A percentile compares a stretch with the other conserved stretches of the same genome.
phyloP scores from a whole-genome alignment of 2,113 vertebrate species.

The Plestiodon gilberti region DNA sequence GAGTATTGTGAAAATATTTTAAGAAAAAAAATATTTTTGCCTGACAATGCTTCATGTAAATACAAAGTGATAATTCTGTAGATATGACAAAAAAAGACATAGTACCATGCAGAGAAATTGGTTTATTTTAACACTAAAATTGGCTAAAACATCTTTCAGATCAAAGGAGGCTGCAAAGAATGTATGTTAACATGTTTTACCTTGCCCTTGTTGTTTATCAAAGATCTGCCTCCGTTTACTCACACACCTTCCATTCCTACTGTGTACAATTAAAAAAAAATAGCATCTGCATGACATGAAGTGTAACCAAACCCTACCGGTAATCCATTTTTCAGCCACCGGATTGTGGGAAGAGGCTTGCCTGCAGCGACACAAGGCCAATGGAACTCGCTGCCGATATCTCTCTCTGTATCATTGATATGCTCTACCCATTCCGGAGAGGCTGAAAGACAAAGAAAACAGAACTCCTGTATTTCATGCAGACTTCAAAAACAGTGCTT shows the following conservation, averaged over 20 bases:
- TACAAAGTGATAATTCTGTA: neutral
- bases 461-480: slow-evolving; percentile 3
- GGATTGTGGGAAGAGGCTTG: slow-evolving; percentile 88
- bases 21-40: neutral
- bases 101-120: neutral
- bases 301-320: slow-evolving; percentile 74
- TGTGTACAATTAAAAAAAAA: neutral
- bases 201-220: neutral
- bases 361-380: slow-evolving; percentile 91
- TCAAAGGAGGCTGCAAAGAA: neutral
- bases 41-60: neutral
- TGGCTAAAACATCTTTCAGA: slow-evolving; percentile 13
- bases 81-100: neutral
- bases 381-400: slow-evolving; percentile 87
- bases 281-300: neutral
- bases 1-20: neutral
- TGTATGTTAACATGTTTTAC: neutral
- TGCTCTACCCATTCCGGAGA: slow-evolving; percentile 92
- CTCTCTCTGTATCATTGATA: slow-evolving; percentile 89
- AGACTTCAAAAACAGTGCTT: neutral
- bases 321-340: slow-evolving; percentile 90
- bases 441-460: slow-evolving; percentile 75
- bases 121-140: neutral
- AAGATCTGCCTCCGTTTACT: slow-evolving; percentile 13
- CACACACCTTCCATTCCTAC: slow-evolving; percentile 12